Base-by-base conservation (phyloP, 2,113 vertebrate genomes). In the Chiloscyllium plagiosum region DNA sequence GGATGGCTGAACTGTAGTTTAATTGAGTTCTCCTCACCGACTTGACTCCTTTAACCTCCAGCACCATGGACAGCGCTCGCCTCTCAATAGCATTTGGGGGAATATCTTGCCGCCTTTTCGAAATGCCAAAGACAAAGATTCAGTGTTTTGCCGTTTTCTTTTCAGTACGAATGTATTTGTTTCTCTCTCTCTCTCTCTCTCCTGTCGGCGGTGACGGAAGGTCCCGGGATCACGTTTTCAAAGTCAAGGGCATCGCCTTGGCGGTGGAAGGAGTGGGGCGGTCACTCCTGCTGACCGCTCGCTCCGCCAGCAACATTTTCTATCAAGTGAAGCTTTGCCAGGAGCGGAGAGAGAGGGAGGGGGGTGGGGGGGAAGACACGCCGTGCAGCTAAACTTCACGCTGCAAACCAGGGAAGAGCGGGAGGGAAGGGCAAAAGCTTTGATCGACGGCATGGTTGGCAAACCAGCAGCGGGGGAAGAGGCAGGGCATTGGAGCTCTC, bases 201-300 rank as follows among this genome's bases (percentile, higher is more conserved):
- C 42, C 24, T 50, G 7, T 47, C 68, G 12, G 37, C 68, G 22
- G 8, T 42, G 24, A 13, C 4, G 70, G 29, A 70, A 95, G 93
- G 93, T 95, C 93, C 92, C 93, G 50, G 93, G 68, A 50, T 95
- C 93, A 72, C 93, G 42, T 72, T 69, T 47, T 70, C 37, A 69
- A 95, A 95, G 68, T 72, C 93, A 70, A 95, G 93, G 37, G 26
- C 26, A 52, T 94, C n/a, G 37, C 65, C 10, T 68, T 52, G 68
- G 56, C 56, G 56, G 42, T 72, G n/a, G 37, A 72, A 68, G 8
- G 93, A 50, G 0, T 72, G 66, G 68, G 50, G 68, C 20, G 12
- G 68, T 26, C 66, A 42, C 42, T 70, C 37, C 93, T 69, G 4
- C 68, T n/a, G 93, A 70, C 93, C 42, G 93, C 42, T 95, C 68